Base-by-base conservation (phyloP, 1,140 invertebrate genomes). In the Varroa destructor region DNA sequence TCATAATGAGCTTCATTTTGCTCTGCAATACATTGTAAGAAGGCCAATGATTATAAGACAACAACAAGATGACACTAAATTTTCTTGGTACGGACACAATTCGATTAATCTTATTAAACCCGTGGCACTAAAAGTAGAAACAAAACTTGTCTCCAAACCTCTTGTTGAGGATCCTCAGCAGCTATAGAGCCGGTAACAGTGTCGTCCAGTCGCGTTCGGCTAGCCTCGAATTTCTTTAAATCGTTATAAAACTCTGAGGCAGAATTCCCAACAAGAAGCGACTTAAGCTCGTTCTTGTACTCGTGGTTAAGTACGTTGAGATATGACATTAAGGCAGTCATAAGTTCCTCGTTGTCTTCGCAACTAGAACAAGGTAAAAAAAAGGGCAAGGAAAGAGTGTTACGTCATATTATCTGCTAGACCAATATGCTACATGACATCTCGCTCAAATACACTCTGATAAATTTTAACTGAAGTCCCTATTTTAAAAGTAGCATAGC, bases 241-340 rank as follows among this genome's bases (percentile, higher is more conserved):
- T 67, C 61, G 40, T 40, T 46, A 46, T 43, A 43, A 8, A 67
- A 43, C 12, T 43, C 46, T 12, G 40, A 43, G 46, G 61, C 61
- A 36, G 46, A 43, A 37, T 67, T 46, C 2, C 61, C 61, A 40
- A 67, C 61, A 40, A 67, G 61, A 67, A 43, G 46, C 46, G 40
- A 12, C 40, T 67, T 67, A 37, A 67, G 46, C 37, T 67, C 61
- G 40, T 67, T 40, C 46, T 67, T 67, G 61, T 67, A 67, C 46
- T 67, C 61, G 12, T 40, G 40, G 46, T 67, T 67, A 37, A 67
- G 61, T 14, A 67, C 46, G 40, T 67, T 67, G 40, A 67, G 40
- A 12, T 43, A 40, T 14, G 61, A 40, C 61, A 67, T 67, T 43
- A 67, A 14, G 12, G 61, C 40, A 5, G 61, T 67, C 37, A 46